phyloP scores from a whole-genome alignment of 2,113 vertebrate species.

The Speoplatyrhinus poulsoni region DNA sequence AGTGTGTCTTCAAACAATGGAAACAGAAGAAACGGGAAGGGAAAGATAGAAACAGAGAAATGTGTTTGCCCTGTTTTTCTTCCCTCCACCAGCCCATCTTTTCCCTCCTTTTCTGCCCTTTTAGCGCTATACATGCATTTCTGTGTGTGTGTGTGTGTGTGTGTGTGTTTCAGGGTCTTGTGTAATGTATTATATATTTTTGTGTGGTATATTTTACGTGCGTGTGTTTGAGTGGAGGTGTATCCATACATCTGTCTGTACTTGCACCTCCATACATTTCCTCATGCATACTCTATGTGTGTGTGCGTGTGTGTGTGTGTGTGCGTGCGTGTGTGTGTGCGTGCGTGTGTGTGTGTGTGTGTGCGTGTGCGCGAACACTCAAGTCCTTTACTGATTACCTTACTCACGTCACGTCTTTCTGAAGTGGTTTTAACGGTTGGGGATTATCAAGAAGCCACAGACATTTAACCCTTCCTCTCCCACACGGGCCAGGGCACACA shows the following conservation, averaged over 20 bases:
- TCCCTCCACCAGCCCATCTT: conserved; percentile 63
- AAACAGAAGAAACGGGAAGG: background rate
- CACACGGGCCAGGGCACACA: background rate
- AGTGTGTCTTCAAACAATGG: conserved; percentile 37
- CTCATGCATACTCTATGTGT: background rate
- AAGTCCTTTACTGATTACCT: conserved; percentile 77
- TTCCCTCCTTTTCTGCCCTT: conserved; percentile 70
- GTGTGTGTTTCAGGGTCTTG: conserved; percentile 1
- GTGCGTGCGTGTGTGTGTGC: conserved; percentile 7
- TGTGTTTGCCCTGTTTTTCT: conserved; percentile 56
- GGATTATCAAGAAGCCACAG: conserved; percentile 65
- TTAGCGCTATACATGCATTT: background rate
- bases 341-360: conserved; percentile 11
- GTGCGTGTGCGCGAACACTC: conserved; percentile 52
- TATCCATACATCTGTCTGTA: background rate
- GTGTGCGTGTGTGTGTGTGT: conserved; percentile 7
- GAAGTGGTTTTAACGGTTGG: conserved; percentile 66
- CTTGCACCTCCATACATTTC: conserved; percentile 4
- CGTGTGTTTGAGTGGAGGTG: background rate
- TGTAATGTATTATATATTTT: conserved; percentile 6
- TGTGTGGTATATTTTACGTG: background rate
- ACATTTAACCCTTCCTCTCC: conserved; percentile 66
- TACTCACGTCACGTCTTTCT: conserved; percentile 64
- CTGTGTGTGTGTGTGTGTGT: background rate
- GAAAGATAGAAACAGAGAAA: conserved; percentile 6